phyloP scores from a whole-genome alignment of 2,888 invertebrate genomes.

The Periphyllus acericola region DNA sequence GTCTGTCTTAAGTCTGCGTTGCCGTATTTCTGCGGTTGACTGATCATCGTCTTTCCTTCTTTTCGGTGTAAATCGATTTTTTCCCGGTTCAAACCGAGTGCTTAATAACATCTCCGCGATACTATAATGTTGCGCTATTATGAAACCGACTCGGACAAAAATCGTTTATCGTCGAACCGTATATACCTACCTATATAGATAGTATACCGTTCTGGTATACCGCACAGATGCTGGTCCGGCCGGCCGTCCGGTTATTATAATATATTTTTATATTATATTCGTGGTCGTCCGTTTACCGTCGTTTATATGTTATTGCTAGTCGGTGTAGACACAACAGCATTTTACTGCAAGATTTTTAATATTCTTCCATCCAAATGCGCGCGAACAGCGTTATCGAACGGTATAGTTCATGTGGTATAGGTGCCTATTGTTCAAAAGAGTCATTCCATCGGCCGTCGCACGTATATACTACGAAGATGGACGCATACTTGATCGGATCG shows the following conservation, averaged over 20 bases:
- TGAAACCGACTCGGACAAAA: constrained; percentile 18
- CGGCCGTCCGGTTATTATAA: neutral
- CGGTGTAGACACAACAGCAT: neutral
- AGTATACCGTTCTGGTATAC: neutral
- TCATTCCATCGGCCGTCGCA: too few species aligned
- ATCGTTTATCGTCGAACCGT: neutral
- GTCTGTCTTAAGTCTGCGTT: neutral
- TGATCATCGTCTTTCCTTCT: constrained; percentile 9
- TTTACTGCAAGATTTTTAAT: neutral
- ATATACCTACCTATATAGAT: neutral
- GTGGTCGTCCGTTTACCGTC: neutral
- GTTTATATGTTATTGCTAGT: neutral
- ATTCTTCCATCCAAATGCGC: neutral
- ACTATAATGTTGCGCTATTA: neutral
- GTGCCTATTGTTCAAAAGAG: too few species aligned
- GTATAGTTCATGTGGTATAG: too few species aligned
- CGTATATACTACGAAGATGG: too few species aligned
- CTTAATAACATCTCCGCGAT: constrained; percentile 14
- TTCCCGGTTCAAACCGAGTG: neutral
- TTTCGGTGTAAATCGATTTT: constrained; percentile 26
- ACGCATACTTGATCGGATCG: too few species aligned
- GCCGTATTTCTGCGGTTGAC: constrained; percentile 37
- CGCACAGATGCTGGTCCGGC: neutral
- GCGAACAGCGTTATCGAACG: neutral
- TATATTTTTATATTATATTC: too few species aligned